A percentile compares a stretch with the other conserved stretches of the same genome.
Evolutionary conservation across 2,113 vertebrate genomes (phyloP).

Genomic region (Pseudorasbora parva): DNA sequence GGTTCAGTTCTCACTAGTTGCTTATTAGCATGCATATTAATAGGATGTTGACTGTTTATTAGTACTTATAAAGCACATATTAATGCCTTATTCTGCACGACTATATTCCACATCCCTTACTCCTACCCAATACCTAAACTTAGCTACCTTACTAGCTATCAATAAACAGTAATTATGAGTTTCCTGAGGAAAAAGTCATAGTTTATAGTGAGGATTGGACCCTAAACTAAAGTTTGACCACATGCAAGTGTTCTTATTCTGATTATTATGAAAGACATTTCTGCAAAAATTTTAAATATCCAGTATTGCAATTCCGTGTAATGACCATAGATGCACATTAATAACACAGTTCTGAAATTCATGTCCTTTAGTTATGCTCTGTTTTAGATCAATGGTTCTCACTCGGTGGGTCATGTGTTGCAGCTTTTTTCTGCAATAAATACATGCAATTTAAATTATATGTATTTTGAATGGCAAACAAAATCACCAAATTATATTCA

Average conservation of each 20-base stretch:
- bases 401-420: background rate
- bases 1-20: too few relatives aligned
- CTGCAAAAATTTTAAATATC: background rate
- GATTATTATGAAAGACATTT: background rate
- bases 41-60: too few relatives aligned
- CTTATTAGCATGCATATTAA: too few relatives aligned
- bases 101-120: too few relatives aligned
- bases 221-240: too few relatives aligned
- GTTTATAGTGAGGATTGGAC: too few relatives aligned
- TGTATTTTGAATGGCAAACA: background rate
- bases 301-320: background rate
- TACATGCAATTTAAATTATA: constrained; percentile 10
- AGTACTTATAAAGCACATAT: too few relatives aligned
- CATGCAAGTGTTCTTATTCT: background rate
- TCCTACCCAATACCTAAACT: too few relatives aligned
- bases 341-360: constrained; percentile 1
- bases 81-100: too few relatives aligned
- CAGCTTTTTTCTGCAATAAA: background rate
- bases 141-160: too few relatives aligned
- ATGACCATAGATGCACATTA: background rate
- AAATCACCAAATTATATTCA: background rate
- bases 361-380: background rate
- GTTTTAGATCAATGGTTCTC: background rate
- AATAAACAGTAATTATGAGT: too few relatives aligned
- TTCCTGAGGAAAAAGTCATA: too few relatives aligned